Evolutionary conservation across 2,113 vertebrate species (phyloP), one percentile per base, ranked within the genome.

Genomic region (Phocoena phocoena): DNA sequence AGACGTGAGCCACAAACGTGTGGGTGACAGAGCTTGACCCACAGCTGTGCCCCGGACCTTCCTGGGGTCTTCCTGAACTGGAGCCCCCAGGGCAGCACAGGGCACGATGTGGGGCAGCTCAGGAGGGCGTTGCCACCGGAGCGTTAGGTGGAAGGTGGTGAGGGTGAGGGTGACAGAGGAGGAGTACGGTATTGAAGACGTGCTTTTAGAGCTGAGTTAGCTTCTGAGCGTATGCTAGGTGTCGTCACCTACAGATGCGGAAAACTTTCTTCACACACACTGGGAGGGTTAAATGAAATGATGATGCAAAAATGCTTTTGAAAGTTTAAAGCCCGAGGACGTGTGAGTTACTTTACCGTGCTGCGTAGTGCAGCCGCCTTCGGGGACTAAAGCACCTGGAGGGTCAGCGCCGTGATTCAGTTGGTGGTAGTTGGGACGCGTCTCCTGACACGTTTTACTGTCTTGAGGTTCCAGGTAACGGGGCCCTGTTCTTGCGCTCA

Each of bases 61-160:
- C n/a, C 18, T 20, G 36, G 60, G 9, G 5, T 62, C 23, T 0
- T 31, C 31, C 18, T 33, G 6, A 47, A 15, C 7, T 31, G 38
- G 44, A 17, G 1, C 4, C 70, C 20, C 58, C n/a, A 11, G 70
- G 70, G 63, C 14, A 9, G 8, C 1, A 23, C 18, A 3, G 11
- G 18, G 36, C 1, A 2, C 1, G 13, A 10, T 33, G 12, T 2
- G 33, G 3, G 18, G 41, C 53, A 2, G 62, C 4, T 20, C 1
- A 5, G 68, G 36, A 6, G 3, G n/a, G 33, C 0, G 9, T 21
- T 8, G 60, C 60, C 23, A 21, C 60, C 11, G 60, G 21, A 62
- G 21, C 60, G 60, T 26, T 11, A 6, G 60, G 23, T 20, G 44
- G 44, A 1, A 28, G 14, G 4, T 18, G 44, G 8, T 20, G 3